Conservation (phyloP, 2,888 invertebrate genomes). For the Fragum sueziense region DNA sequence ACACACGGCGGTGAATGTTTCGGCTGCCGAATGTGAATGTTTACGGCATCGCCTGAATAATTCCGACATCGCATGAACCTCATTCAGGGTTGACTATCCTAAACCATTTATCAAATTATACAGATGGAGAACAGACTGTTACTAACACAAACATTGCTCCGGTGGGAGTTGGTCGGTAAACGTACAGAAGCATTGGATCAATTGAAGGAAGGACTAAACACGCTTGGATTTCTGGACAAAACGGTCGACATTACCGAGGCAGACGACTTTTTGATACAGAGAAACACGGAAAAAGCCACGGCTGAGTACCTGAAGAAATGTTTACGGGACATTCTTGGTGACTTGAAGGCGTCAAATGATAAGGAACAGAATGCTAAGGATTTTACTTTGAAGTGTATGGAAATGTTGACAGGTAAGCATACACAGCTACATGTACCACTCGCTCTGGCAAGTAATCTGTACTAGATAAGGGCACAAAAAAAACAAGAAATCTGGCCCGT, state of each 20-base stretch:
- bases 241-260: constrained; percentile 46
- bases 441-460: no score
- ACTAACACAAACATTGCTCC: constrained; percentile 55
- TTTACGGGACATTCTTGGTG: constrained; percentile 38
- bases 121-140: constrained; percentile 49
- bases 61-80: no score
- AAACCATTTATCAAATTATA: no score
- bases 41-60: no score
- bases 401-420: constrained; percentile 55
- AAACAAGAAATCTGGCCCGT: no score
- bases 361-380: constrained; percentile 57
- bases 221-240: constrained; percentile 48
- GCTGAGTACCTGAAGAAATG: constrained; percentile 53
- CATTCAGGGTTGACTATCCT: no score
- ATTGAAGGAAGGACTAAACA: constrained; percentile 51
- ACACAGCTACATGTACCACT: no score
- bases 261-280: constrained; percentile 34
- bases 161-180: constrained; percentile 60
- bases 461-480: no score
- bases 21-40: no score
- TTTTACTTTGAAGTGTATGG: constrained; percentile 51
- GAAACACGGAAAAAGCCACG: constrained; percentile 49
- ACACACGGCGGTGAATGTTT: no score
- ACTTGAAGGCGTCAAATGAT: constrained; percentile 36
- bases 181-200: constrained; percentile 50